Percentiles rank a stretch among this genome's conserved stretches.
Conservation (phyloP, 2,113 vertebrate species). For the Pithys albifrons region DNA sequence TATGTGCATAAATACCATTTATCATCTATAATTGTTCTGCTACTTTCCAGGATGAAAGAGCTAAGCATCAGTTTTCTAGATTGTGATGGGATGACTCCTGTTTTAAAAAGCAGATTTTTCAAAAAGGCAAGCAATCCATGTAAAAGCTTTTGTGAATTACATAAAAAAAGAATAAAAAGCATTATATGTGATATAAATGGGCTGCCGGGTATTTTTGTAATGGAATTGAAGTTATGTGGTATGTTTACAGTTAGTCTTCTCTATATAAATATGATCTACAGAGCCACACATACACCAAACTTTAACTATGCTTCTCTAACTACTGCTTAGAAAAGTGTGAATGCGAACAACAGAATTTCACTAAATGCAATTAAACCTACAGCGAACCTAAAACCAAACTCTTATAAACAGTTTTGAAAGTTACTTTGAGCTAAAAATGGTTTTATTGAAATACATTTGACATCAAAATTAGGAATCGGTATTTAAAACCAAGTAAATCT, state of each 20-base stretch:
- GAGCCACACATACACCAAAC: constrained; percentile 1
- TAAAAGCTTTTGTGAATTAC: constrained; percentile 25
- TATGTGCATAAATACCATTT: constrained; percentile 1
- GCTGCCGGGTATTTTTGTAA: neutral
- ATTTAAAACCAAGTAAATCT: neutral
- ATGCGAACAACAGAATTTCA: neutral
- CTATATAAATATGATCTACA: neutral
- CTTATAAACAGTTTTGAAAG: neutral
- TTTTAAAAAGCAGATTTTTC: constrained; percentile 37
- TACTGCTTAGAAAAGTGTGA: neutral
- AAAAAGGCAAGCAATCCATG: neutral
- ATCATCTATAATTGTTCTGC: constrained; percentile 1
- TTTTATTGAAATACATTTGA: neutral
- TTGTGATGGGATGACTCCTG: neutral
- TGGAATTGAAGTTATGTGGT: neutral
- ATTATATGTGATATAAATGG: constrained; percentile 2
- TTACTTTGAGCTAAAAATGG: neutral
- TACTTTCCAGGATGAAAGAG: neutral
- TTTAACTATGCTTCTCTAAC: neutral
- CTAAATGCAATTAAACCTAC: neutral
- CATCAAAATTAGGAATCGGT: neutral
- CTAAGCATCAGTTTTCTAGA: neutral
- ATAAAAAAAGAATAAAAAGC: constrained; percentile 8
- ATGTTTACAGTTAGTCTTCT: neutral
- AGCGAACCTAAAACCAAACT: neutral